phyloP scores from a whole-genome alignment of 2,888 invertebrate species.

The Fabriciana adippe region DNA sequence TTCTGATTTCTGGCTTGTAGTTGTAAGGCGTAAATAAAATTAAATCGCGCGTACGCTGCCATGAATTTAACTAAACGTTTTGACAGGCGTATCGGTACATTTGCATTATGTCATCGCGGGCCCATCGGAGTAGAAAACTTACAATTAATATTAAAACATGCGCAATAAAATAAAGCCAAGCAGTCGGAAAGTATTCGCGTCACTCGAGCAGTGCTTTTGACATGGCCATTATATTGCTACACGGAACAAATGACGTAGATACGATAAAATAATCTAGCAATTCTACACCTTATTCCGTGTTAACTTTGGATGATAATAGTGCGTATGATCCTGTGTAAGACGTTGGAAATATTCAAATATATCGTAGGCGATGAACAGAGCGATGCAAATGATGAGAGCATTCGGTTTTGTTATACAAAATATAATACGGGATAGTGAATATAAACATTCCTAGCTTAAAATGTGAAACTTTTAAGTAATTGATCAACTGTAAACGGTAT shows the following conservation, averaged over 20 bases:
- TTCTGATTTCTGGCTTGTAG: conserved; percentile 35
- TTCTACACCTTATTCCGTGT: conserved; percentile 39
- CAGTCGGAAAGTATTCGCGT: conserved; percentile 76
- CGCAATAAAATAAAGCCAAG: conserved; percentile 76
- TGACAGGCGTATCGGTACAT: conserved; percentile 57
- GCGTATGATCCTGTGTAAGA: conserved; percentile 42
- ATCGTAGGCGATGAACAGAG: conserved; percentile 51
- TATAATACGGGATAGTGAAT: conserved; percentile 31
- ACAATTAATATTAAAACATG: conserved; percentile 81
- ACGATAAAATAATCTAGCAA: conserved; percentile 25
- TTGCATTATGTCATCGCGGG: conserved; percentile 60
- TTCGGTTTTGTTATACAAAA: conserved; percentile 53
- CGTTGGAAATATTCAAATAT: conserved; percentile 47
- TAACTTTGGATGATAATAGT: conserved; percentile 36
- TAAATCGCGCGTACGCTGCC: conserved; percentile 44
- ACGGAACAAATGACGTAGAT: conserved; percentile 34
- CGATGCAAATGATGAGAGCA: conserved; percentile 62
- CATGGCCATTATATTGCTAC: conserved; percentile 69
- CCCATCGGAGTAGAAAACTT: conserved; percentile 69
- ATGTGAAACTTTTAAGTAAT: too few relatives aligned
- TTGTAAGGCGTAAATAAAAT: conserved; percentile 31
- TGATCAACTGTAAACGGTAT: too few relatives aligned
- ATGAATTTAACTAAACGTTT: conserved; percentile 61
- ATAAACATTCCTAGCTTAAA: conserved; percentile 17
- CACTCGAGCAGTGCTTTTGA: conserved; percentile 71